Conservation (phyloP, 2,797 vertebrate species). For the Buceros bicornis region DNA sequence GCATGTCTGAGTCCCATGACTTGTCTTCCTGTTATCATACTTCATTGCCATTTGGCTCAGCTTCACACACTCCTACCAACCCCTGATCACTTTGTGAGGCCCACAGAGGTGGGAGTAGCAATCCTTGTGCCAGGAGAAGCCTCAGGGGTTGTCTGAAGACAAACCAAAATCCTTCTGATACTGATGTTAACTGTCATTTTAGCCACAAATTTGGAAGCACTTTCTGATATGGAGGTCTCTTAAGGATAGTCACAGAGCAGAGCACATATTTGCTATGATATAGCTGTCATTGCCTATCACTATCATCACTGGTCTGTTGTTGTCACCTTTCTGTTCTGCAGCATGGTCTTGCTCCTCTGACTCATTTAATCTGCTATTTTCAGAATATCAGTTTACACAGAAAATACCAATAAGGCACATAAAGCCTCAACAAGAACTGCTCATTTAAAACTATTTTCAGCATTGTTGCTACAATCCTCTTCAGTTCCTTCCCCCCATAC, state of each 20-base stretch:
- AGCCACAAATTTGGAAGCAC: not conserved
- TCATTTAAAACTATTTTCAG: not conserved
- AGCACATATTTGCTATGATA: not conserved
- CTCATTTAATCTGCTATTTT: not conserved
- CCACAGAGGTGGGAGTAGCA: not conserved
- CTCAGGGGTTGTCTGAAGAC: not conserved
- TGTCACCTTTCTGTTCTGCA: not conserved
- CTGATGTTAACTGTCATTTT: not conserved
- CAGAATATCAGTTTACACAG: not conserved
- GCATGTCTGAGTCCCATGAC: no score
- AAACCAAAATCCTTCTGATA: not conserved
- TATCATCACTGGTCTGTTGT: accelerated
- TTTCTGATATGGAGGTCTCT: not conserved
- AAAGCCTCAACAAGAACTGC: not conserved
- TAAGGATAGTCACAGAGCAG: not conserved
- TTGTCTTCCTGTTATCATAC: not conserved
- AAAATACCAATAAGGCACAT: not conserved
- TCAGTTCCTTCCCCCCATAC: not conserved
- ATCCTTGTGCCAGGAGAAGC: not conserved
- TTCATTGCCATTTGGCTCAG: not conserved
- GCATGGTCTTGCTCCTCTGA: not conserved
- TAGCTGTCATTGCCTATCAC: not conserved
- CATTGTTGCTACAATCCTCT: not conserved
- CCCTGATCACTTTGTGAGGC: not conserved
- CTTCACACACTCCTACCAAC: not conserved